Evolutionary conservation across 2,113 vertebrate species (phyloP).

Genomic region (Sceloporus undulatus): DNA sequence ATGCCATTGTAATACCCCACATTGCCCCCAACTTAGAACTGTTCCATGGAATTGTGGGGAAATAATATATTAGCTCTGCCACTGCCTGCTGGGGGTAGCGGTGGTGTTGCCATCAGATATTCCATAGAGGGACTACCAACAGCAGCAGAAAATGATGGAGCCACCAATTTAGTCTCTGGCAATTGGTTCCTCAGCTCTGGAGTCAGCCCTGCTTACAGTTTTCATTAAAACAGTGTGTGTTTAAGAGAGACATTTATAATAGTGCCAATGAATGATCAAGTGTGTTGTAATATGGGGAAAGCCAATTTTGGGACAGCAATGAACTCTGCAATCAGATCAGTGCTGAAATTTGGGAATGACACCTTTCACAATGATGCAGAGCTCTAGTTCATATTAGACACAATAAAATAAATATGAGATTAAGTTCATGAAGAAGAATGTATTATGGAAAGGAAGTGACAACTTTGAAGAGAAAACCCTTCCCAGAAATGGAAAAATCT

Average conservation of each 20-base stretch:
- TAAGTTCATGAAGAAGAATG: neutral
- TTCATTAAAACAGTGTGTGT: neutral
- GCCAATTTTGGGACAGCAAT: neutral
- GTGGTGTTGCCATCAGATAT: no score
- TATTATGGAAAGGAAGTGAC: neutral
- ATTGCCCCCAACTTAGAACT: neutral
- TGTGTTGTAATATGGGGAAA: neutral
- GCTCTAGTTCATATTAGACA: neutral
- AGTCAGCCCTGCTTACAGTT: neutral
- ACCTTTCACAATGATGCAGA: no score
- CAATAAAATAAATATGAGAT: neutral
- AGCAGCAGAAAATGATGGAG: no score
- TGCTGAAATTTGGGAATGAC: neutral
- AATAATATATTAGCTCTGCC: neutral
- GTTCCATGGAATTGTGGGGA: neutral
- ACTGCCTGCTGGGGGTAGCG: neutral
- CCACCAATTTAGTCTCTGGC: neutral
- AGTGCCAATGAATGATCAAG: neutral
- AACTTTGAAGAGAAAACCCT: neutral
- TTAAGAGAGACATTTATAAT: neutral
- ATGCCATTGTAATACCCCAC: neutral
- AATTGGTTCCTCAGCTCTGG: neutral
- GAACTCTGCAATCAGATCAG: neutral
- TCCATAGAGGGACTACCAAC: neutral
- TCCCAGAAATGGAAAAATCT: no score